These are phyloP conservation scores for Sebastes schlegelii DNA, from an alignment of 2,113 vertebrate genomes.

Conservation along the genomic window DNA sequence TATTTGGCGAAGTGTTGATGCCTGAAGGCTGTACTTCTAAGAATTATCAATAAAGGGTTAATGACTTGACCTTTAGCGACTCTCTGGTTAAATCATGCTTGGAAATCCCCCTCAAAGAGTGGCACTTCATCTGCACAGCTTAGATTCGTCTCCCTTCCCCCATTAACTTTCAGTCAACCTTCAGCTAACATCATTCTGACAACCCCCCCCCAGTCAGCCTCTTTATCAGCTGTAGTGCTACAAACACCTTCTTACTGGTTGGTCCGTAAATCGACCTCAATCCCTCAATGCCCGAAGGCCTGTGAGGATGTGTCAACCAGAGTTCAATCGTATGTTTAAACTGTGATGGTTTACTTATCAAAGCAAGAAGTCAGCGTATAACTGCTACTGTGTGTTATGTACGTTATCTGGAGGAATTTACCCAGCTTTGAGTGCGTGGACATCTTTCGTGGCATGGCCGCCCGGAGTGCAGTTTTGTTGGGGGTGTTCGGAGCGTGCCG, in stretches of 20 bases:
- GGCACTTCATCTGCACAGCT: slow-evolving; percentile 63
- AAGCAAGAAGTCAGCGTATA: slow-evolving; percentile 14
- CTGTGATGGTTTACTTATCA: slow-evolving; percentile 41
- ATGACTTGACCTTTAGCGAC: slow-evolving; percentile 73
- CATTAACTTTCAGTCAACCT: slow-evolving; percentile 58
- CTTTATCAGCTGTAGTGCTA: slow-evolving; percentile 52
- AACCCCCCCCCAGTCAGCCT: slow-evolving; percentile 19
- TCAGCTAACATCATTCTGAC: slow-evolving; percentile 25
- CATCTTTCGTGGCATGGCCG: background rate
- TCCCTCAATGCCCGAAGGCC: slow-evolving; percentile 60
- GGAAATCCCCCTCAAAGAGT: slow-evolving; percentile 65
- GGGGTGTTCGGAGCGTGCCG: too few species aligned
- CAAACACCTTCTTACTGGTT: slow-evolving; percentile 62
- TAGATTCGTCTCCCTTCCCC: slow-evolving; percentile 51
- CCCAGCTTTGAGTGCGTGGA: background rate
- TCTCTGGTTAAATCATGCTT: slow-evolving; percentile 59
- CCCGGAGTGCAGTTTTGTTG: too few species aligned
- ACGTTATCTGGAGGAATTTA: background rate
- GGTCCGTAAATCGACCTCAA: slow-evolving; percentile 54
- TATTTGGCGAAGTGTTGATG: slow-evolving; percentile 65
- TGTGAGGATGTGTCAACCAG: slow-evolving; percentile 50
- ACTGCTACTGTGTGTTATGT: background rate
- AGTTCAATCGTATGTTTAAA: slow-evolving; percentile 57
- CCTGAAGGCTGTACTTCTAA: slow-evolving; percentile 55
- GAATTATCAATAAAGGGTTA: slow-evolving; percentile 78